Conservation (phyloP, 1,140 invertebrate species). For the Ridgeia piscesae region DNA sequence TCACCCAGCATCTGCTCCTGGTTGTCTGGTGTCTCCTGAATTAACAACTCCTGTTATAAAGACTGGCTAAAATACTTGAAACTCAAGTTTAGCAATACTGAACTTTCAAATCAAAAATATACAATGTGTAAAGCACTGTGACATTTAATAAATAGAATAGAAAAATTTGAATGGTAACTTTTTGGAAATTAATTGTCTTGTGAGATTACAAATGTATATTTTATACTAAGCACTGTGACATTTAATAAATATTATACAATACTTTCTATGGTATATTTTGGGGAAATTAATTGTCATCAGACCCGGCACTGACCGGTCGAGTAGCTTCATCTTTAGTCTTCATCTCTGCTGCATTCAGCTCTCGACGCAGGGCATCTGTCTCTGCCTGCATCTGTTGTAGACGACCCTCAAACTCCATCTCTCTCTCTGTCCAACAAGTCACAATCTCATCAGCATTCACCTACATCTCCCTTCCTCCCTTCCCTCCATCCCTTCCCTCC, state of each 20-base stretch:
- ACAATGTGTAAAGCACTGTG: not conserved
- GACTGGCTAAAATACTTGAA: not conserved
- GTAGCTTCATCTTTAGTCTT: not conserved
- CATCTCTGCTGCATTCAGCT: not conserved
- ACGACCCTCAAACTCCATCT: not conserved
- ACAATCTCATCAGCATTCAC: not conserved
- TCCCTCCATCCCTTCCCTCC: too few relatives aligned
- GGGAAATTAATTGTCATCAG: not conserved
- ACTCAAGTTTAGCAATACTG: not conserved
- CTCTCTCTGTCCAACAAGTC: not conserved
- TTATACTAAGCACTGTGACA: not conserved
- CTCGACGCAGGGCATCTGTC: not conserved
- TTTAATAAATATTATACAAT: not conserved
- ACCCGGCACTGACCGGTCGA: not conserved
- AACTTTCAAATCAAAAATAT: not conserved
- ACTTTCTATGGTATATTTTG: not conserved
- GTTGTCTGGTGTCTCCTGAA: not conserved
- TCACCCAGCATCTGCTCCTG: not conserved
- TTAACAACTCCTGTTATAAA: not conserved
- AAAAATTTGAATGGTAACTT: not conserved
- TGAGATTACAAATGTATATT: not conserved
- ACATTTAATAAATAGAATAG: too few relatives aligned
- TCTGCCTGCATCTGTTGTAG: not conserved
- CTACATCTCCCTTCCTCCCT: not conserved
- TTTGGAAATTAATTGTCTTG: not conserved